Evolutionary conservation across 1,140 invertebrate genomes (phyloP), one percentile per base, ranked within the genome.

Genomic region (Sitophilus oryzae): DNA sequence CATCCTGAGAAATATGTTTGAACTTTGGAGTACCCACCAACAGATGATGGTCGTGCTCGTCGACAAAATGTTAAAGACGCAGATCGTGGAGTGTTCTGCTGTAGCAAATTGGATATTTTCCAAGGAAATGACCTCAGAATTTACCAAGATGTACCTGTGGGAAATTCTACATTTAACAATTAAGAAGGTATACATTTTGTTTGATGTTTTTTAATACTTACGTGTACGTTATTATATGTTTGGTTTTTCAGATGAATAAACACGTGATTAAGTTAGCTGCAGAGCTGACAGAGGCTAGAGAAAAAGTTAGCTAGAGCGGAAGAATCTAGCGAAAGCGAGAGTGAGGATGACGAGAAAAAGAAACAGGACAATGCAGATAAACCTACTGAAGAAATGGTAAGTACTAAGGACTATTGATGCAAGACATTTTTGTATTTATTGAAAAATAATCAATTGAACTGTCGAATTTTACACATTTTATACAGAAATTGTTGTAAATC

Each of bases 91-190:
- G 67, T 96, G 93, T 68, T 91, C 92, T 53, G 88, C 94, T 8
- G 93, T 99, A 9, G 94, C 94, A 20, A 97, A 95, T 64, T 99
- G 96, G 96, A 86, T 99, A 49, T 99, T 99, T 76, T 96, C 93
- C 2, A 91, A 92, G 75, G 93, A 97, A 70, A 98, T 98, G 93
- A 81, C 80, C 18, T 72, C 79, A 5, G 91, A 96, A 71, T 97
- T 98, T 71, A 96, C 93, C 0, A 93, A 92, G 83, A 82, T 88
- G 63, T 96, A 93, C 69, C 81, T 97, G n/a, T 98, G 95, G 95
- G 95, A 98, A 76, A 91, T 98, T 48, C 75, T 98, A 10, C 93
- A 98, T 73, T 74, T 93, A 40, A 97, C 93, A 1, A 96, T 98
- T 54, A 87, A 91, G 61, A 96, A 97, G 54, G 54, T 50, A 75